Percentiles rank a stretch among this genome's conserved stretches.
Evolutionary conservation across 2,888 invertebrate species (phyloP).

Genomic region (Myathropa florea): DNA sequence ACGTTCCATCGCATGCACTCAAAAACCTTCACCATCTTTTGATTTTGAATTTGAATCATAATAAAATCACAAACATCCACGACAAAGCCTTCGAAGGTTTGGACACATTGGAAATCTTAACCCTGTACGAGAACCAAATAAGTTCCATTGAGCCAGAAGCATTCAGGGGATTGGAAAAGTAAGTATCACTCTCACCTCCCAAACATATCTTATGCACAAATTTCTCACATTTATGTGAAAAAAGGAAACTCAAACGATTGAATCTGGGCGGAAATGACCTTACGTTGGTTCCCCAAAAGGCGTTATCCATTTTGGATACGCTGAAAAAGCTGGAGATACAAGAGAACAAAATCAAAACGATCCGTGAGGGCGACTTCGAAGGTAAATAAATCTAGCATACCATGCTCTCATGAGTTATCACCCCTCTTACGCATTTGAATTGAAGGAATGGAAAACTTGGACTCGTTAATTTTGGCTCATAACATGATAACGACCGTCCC

Average conservation of each 20-base stretch:
- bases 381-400: slow-evolving; percentile 82
- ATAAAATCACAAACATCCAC: slow-evolving; percentile 89
- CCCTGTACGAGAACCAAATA: slow-evolving; percentile 92
- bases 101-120: slow-evolving; percentile 92
- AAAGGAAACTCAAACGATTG: slow-evolving; percentile 89
- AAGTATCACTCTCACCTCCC: slow-evolving; percentile 73
- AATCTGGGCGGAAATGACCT: slow-evolving; percentile 93
- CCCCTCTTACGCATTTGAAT: neutral
- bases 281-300: slow-evolving; percentile 88
- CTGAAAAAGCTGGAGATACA: slow-evolving; percentile 93
- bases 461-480: slow-evolving; percentile 92
- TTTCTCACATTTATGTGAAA: slow-evolving; percentile 26
- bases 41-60: slow-evolving; percentile 94
- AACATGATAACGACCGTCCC: slow-evolving; percentile 91
- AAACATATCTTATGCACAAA: neutral
- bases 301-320: slow-evolving; percentile 89
- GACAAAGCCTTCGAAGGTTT: slow-evolving; percentile 92
- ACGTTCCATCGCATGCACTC: slow-evolving; percentile 90
- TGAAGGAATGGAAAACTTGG: slow-evolving; percentile 88
- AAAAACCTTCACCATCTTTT: slow-evolving; percentile 90
- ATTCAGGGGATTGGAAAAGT: slow-evolving; percentile 93
- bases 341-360: slow-evolving; percentile 89
- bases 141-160: slow-evolving; percentile 90
- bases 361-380: slow-evolving; percentile 92
- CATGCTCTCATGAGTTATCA: neutral